Evolutionary conservation across 2,888 invertebrate species (phyloP).

Genomic region (Sarcophaga carnaria): DNA sequence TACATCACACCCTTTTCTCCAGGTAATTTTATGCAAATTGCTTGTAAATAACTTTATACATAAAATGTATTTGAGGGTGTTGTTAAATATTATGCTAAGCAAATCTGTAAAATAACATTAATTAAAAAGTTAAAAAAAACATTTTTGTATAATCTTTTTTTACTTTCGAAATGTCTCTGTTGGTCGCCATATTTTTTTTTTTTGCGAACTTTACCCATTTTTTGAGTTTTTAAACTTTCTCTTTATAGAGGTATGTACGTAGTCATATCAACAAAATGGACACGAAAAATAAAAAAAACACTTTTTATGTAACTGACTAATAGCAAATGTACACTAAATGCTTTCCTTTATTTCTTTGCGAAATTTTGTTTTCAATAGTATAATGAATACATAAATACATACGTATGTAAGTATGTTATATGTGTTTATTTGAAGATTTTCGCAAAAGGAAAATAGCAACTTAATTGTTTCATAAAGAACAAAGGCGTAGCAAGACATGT

Average conservation of each 20-base stretch:
- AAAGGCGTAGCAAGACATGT: too few species aligned
- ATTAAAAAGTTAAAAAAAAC: constrained; percentile 41
- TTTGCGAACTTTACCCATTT: constrained; percentile 21
- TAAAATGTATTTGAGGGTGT: constrained; percentile 33
- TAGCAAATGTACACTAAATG: constrained; percentile 37
- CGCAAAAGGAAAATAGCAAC: too few species aligned
- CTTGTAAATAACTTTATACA: not conserved
- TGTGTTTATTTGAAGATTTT: too few species aligned
- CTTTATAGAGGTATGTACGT: constrained; percentile 1
- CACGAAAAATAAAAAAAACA: not conserved
- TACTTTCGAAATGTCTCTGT: constrained; percentile 36
- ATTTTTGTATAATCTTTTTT: constrained; percentile 17
- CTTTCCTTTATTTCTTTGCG: not conserved
- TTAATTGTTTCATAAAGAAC: too few species aligned
- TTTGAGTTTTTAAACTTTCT: constrained; percentile 35
- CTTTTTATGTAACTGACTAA: constrained; percentile 20
- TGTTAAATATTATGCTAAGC: constrained; percentile 38
- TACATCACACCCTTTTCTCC: too few species aligned
- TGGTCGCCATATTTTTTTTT: not conserved
- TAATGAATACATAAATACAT: not conserved
- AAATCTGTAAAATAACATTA: constrained; percentile 49
- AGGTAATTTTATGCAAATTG: too few species aligned
- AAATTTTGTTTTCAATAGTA: not conserved
- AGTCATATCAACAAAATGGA: not conserved
- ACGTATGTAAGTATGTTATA: not conserved